Conservation (phyloP, 2,888 invertebrate genomes). For the Neuroscelio doddi region DNA sequence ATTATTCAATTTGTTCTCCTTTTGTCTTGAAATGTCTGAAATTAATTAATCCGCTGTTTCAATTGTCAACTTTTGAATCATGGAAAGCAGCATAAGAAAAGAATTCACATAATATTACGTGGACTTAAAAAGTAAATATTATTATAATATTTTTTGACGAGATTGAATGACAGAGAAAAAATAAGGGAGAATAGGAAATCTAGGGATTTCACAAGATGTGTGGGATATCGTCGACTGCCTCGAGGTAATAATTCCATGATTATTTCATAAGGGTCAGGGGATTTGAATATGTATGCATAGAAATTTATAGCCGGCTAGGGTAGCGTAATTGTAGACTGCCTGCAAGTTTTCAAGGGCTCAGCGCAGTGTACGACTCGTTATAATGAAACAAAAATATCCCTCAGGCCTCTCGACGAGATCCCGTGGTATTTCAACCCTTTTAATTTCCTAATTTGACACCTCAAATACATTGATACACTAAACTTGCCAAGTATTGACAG, state of each 20-base stretch:
- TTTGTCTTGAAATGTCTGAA: too few relatives aligned
- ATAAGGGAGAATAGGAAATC: slow-evolving; percentile 17
- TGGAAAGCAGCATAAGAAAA: not conserved
- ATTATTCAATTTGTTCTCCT: too few relatives aligned
- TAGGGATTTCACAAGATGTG: slow-evolving; percentile 46
- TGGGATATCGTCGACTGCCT: slow-evolving; percentile 50
- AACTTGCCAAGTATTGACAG: not conserved
- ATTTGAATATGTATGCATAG: slow-evolving; percentile 68
- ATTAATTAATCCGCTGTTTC: not conserved
- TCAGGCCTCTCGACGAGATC: slow-evolving; percentile 60
- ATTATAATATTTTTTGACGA: not conserved
- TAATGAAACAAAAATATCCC: slow-evolving; percentile 70
- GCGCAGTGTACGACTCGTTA: slow-evolving; percentile 43
- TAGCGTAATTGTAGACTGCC: slow-evolving; percentile 60
- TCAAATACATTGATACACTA: not conserved
- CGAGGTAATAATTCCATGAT: slow-evolving; percentile 67
- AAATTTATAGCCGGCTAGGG: slow-evolving; percentile 65
- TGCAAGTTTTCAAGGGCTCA: slow-evolving; percentile 48
- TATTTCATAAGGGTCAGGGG: slow-evolving; percentile 65
- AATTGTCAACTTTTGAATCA: not conserved
- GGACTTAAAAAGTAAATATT: not conserved
- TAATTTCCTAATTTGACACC: slow-evolving; percentile 7
- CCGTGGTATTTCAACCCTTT: slow-evolving; percentile 61
- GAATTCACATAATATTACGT: too few relatives aligned
- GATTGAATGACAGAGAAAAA: slow-evolving; percentile 5